These are phyloP conservation scores for Petaurus breviceps DNA, from an alignment of 2,113 vertebrate species.

Conservation along the genomic window DNA sequence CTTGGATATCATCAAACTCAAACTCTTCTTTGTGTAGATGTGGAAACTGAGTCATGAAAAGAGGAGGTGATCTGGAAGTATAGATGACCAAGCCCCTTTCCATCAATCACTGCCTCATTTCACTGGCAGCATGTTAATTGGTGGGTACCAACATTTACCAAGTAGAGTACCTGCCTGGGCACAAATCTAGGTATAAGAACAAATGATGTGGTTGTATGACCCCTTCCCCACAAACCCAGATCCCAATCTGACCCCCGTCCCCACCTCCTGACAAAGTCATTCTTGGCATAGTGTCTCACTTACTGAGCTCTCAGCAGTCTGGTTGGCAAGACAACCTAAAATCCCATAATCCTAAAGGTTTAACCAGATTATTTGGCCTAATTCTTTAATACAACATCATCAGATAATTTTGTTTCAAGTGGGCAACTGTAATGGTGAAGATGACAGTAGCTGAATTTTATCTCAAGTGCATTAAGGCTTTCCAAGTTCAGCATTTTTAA, in stretches of 20 bases:
- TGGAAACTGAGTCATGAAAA: not conserved
- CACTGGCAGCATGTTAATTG: not conserved
- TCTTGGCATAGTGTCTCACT: not conserved
- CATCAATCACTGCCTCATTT: not conserved
- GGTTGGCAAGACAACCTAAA: conserved; percentile 66
- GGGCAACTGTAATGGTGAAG: conserved; percentile 43
- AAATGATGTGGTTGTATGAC: not conserved
- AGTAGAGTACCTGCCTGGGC: not conserved
- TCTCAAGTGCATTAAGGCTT: not conserved
- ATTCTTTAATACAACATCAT: conserved; percentile 76
- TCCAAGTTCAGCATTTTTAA: conserved; percentile 47
- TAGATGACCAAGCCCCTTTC: not conserved
- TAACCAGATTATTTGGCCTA: conserved; percentile 80
- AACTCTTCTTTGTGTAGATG: not conserved
- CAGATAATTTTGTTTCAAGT: conserved; percentile 66
- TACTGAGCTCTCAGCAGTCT: conserved; percentile 69
- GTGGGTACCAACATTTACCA: not conserved
- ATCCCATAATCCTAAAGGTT: conserved; percentile 73
- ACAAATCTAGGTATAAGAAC: not conserved
- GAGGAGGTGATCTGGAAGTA: not conserved
- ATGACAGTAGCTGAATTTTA: conserved; percentile 52
- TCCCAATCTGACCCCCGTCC: not conserved
- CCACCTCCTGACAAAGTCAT: not conserved
- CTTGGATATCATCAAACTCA: not conserved
- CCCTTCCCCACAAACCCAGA: not conserved